A percentile compares a stretch with the other conserved stretches of the same genome.
These are phyloP conservation scores for Octopus bimaculoides DNA, from an alignment of 1,140 invertebrate species.

Conservation along the genomic window DNA sequence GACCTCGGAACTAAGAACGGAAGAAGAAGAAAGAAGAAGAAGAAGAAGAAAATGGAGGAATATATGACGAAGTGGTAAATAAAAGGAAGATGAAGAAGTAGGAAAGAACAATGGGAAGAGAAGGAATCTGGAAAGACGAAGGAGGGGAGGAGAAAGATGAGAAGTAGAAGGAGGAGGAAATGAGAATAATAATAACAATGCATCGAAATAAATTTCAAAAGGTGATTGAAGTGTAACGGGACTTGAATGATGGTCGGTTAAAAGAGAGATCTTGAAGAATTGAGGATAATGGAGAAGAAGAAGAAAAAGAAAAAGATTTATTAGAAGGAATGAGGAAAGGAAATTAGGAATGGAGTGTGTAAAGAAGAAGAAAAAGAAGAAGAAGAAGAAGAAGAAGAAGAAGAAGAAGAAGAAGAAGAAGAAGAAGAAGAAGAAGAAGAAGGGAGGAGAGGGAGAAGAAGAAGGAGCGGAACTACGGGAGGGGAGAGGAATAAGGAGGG, in stretches of 20 bases:
- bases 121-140: neutral
- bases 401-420: neutral
- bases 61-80: neutral
- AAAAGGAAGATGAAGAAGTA: neutral
- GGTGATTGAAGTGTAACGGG: no score
- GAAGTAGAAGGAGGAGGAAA: neutral
- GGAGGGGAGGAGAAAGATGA: neutral
- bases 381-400: neutral
- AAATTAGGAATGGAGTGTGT: neutral
- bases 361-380: neutral
- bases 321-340: neutral
- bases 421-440: neutral
- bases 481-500: neutral
- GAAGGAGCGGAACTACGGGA: neutral
- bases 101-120: neutral
- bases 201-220: neutral
- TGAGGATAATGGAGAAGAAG: neutral
- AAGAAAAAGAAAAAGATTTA: neutral
- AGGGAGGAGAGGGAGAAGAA: neutral
- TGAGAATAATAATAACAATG: neutral
- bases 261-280: neutral
- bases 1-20: no score
- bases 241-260: neutral
- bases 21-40: no score
- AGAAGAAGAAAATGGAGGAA: neutral